A percentile compares a stretch with the other conserved stretches of the same genome.
Conservation (phyloP, 2,888 invertebrate species). For the Dicranocentrus wangi region DNA sequence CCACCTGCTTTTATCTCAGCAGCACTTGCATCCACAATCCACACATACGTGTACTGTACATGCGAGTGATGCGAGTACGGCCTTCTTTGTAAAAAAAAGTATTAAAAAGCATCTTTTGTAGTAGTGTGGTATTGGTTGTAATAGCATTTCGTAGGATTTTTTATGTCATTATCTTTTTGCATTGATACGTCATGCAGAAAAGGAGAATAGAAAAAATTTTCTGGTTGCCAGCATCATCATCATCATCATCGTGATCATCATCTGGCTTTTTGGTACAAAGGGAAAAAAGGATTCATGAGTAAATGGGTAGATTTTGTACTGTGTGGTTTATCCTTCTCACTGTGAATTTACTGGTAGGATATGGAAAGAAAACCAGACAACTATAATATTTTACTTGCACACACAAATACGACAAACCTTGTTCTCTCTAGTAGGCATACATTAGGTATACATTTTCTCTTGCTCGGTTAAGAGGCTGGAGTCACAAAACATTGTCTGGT, state of each 20-base stretch:
- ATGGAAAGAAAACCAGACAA: slow-evolving; percentile 28
- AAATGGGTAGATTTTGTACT: slow-evolving; percentile 10
- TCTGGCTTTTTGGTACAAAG: background rate
- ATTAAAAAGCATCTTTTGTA: background rate
- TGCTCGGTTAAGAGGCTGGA: background rate
- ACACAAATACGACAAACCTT: slow-evolving; percentile 11
- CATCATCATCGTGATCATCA: background rate
- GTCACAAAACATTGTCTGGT: background rate
- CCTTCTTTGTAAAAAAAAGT: background rate
- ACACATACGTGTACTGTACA: too few relatives aligned
- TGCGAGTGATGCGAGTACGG: too few relatives aligned
- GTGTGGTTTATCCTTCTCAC: slow-evolving; percentile 3
- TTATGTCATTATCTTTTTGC: slow-evolving; percentile 2
- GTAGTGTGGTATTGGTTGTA: background rate
- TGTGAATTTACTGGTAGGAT: background rate
- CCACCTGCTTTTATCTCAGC: too few relatives aligned
- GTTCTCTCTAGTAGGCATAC: background rate
- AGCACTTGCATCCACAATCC: too few relatives aligned
- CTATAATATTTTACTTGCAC: slow-evolving; percentile 31
- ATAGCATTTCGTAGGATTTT: background rate
- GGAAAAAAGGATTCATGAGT: background rate
- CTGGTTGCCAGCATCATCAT: background rate
- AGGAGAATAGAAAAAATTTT: background rate
- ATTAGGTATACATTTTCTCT: background rate
- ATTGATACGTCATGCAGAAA: slow-evolving; percentile 16